These are phyloP conservation scores for Ptilorrhoa leucosticta DNA, from an alignment of 2,113 vertebrate genomes.

Conservation along the genomic window DNA sequence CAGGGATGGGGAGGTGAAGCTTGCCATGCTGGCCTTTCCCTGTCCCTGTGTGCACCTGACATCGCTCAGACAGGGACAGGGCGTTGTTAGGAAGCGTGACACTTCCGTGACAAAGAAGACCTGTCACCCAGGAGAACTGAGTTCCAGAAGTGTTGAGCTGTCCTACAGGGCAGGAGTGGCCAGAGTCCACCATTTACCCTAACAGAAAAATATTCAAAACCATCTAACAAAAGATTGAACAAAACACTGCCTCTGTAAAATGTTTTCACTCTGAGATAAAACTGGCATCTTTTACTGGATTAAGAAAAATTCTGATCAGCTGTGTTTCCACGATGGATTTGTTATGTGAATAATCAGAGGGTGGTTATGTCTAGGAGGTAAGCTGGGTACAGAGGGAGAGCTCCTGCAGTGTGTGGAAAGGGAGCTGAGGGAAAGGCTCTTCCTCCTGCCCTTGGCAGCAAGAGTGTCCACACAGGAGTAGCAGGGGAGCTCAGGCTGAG, in stretches of 20 bases:
- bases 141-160: not conserved
- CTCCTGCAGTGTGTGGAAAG: not conserved
- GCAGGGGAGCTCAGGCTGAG: not conserved
- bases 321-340: not conserved
- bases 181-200: not conserved
- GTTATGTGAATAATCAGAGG: not conserved
- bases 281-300: not conserved
- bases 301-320: not conserved
- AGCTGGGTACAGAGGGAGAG: not conserved
- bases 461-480: not conserved
- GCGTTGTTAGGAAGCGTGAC: not conserved
- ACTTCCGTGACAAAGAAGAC: not conserved
- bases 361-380: not conserved
- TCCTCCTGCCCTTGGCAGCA: not conserved
- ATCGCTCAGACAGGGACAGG: fast-evolving
- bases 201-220: not conserved
- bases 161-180: not conserved
- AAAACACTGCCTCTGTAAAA: not conserved
- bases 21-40: not conserved
- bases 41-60: not conserved
- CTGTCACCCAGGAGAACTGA: not conserved
- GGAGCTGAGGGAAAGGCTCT: not conserved
- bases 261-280: not conserved
- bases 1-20: not conserved
- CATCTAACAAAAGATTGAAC: not conserved